Conservation (phyloP, 2,888 invertebrate genomes). For the Tetragnatha montana region DNA sequence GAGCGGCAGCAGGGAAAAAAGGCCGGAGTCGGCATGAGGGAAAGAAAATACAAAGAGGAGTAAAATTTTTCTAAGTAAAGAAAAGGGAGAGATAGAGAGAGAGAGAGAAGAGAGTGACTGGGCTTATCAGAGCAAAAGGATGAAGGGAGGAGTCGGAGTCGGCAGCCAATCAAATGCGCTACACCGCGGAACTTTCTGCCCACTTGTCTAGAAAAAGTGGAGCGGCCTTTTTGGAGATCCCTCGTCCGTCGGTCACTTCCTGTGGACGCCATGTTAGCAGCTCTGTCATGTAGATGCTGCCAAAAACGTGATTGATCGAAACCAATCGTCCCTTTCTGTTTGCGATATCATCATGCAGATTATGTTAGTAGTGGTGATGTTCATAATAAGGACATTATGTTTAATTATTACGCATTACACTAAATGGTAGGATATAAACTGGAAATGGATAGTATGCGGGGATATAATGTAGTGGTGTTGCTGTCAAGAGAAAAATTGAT, state of each 20-base stretch:
- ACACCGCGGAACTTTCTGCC: slow-evolving; percentile 58
- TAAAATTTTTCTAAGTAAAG: slow-evolving; percentile 55
- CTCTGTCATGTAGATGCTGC: no score
- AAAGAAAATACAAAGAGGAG: slow-evolving; percentile 17
- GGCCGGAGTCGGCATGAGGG: slow-evolving; percentile 20
- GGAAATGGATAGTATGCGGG: no score
- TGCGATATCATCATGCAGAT: no score
- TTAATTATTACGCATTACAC: no score
- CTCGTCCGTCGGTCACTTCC: neutral
- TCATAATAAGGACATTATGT: no score
- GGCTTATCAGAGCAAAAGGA: slow-evolving; percentile 69
- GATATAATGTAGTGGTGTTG: no score
- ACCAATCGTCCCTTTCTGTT: no score
- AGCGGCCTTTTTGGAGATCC: slow-evolving; percentile 37
- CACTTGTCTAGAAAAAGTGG: slow-evolving; percentile 54
- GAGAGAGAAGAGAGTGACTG: slow-evolving; percentile 30
- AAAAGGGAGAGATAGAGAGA: slow-evolving; percentile 49
- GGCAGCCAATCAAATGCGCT: slow-evolving; percentile 68
- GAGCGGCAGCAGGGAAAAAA: neutral
- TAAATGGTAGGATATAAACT: no score
- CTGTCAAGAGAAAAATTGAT: no score
- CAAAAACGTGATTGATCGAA: no score
- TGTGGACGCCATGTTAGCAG: no score
- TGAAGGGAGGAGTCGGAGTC: slow-evolving; percentile 39
- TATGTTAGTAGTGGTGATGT: no score